Evolutionary conservation across 1,140 invertebrate species (phyloP), one percentile per base, ranked within the genome.

Genomic region (Epicauta chinensis): DNA sequence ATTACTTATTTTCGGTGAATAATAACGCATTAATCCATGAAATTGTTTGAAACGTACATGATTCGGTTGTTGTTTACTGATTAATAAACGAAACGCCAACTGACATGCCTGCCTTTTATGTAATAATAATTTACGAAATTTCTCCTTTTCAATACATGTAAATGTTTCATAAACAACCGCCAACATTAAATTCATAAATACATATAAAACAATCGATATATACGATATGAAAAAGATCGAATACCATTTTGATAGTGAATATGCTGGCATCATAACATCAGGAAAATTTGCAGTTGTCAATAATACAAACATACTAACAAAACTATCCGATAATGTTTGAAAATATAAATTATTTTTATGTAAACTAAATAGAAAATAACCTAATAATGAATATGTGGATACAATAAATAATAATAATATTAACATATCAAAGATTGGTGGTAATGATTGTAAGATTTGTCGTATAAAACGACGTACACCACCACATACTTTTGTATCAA

Each of bases 261-360:
- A 93, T 0, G 90, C 84, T 9, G 87, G 89, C 90, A 95, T 93
- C 91, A 93, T 93, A 6, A 95, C 89, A 72, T 93, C 91, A 14
- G 91, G 91, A 74, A 87, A 93, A 72, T 95, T 95, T 50, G 91
- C 90, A 13, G 91, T 93, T 0, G 92, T 95, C 0, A 94, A 75
- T 13, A 95, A 75, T 35, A 95, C 87, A 72, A 93, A 94, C 64
- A 95, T 81, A 65, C 84, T 93, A 54, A 94, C 84, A 71, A 93
- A 93, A 55, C 87, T 91, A 65, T 89, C 82, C 60, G 82, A 80
- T 29, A 93, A 74, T 1, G 87, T 86, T 38, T 72, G 71, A 66
- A 93, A 93, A 71, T 91, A 87, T 56, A 81, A 77, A 70, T 91
- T 87, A 56, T 81, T 78, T 29, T 81, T 75, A 62, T 86, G 79